A percentile compares a stretch with the other conserved stretches of the same genome.
Conservation (phyloP, 2,888 invertebrate species). For the Entomobrya multifasciata region DNA sequence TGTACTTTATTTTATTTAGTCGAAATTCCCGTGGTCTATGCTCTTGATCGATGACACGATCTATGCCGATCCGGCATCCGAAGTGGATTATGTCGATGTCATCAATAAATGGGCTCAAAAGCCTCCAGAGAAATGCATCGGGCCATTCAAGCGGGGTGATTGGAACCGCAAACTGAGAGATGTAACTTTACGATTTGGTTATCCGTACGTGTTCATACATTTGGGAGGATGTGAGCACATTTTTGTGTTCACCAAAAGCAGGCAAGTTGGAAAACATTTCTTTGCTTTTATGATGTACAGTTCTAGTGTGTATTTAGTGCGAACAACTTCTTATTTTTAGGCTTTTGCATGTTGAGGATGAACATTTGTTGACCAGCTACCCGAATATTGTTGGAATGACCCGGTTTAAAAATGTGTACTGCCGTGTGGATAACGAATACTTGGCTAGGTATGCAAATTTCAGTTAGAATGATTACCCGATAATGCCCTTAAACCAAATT, state of each 20-base stretch:
- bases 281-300: not conserved
- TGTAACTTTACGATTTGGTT: slow-evolving; percentile 84
- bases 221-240: slow-evolving; percentile 94
- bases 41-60: slow-evolving; percentile 90
- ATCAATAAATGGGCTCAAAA: slow-evolving; percentile 86
- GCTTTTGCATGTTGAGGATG: slow-evolving; percentile 61
- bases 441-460: slow-evolving; percentile 75
- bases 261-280: slow-evolving; percentile 80
- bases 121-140: slow-evolving; percentile 81
- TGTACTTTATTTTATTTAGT: slow-evolving; percentile 82
- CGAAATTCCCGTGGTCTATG: slow-evolving; percentile 87
- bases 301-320: not conserved
- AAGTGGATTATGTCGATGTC: slow-evolving; percentile 86
- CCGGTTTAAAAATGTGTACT: slow-evolving; percentile 72
- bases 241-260: slow-evolving; percentile 89
- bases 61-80: slow-evolving; percentile 87
- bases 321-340: too few species aligned
- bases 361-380: slow-evolving; percentile 50
- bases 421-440: slow-evolving; percentile 75
- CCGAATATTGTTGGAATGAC: slow-evolving; percentile 61
- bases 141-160: slow-evolving; percentile 77
- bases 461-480: not conserved
- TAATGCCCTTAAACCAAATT: too few species aligned
- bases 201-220: slow-evolving; percentile 92
- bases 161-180: slow-evolving; percentile 83